These are phyloP conservation scores for Eidolon helvum DNA, from an alignment of 2,113 vertebrate genomes.

Conservation along the genomic window DNA sequence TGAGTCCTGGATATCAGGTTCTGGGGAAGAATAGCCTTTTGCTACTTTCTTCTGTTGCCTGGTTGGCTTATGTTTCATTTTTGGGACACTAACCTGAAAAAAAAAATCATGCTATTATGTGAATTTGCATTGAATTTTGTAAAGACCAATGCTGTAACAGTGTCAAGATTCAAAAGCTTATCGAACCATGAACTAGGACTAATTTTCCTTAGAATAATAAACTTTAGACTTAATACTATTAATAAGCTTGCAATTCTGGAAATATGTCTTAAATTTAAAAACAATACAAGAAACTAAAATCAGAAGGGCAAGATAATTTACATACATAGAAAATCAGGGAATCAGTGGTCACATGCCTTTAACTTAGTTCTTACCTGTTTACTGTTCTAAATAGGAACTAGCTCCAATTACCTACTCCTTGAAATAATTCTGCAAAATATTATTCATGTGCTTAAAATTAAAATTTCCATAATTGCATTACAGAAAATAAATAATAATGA, in stretches of 20 bases:
- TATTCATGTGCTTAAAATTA: not conserved
- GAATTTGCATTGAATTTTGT: not conserved
- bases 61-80: slow-evolving; percentile 92
- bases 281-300: slow-evolving; percentile 3
- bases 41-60: slow-evolving; percentile 90
- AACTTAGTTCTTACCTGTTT: not conserved
- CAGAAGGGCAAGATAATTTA: not conserved
- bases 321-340: not conserved
- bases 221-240: not conserved
- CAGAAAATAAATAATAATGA: not conserved
- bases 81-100: slow-evolving; percentile 93
- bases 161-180: not conserved
- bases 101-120: not conserved
- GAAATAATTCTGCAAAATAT: slow-evolving; percentile 8
- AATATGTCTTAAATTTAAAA: not conserved
- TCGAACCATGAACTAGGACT: not conserved
- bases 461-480: not conserved
- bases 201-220: slow-evolving; percentile 27
- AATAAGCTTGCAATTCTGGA: not conserved
- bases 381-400: slow-evolving; percentile 11
- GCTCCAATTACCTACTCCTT: not conserved
- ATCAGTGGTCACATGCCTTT: not conserved
- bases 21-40: slow-evolving; percentile 95
- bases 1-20: slow-evolving; percentile 95
- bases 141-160: not conserved